phyloP scores from a whole-genome alignment of 92 coral and sea anemone genomes.

The Porites rus region DNA sequence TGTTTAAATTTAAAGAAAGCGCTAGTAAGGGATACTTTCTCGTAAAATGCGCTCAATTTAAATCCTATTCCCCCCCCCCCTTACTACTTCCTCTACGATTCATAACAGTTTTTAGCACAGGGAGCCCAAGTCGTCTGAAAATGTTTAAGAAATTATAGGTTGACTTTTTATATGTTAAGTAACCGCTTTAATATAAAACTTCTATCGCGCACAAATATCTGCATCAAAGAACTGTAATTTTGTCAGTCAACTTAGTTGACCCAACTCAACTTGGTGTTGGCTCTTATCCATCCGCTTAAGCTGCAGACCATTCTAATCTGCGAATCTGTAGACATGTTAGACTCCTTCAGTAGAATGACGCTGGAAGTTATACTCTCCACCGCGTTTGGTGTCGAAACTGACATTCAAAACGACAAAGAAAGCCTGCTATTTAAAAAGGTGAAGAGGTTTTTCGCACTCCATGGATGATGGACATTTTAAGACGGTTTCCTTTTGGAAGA shows the following conservation, averaged over 20 bases:
- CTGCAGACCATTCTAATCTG: not conserved
- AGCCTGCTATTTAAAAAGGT: constrained; percentile 35
- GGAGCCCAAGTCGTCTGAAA: too few relatives aligned
- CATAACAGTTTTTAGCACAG: too few relatives aligned
- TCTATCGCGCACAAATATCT: too few relatives aligned
- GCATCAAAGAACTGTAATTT: too few relatives aligned
- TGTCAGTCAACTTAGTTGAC: not conserved
- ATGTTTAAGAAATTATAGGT: too few relatives aligned
- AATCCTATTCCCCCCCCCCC: too few relatives aligned
- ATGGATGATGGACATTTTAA: not conserved
- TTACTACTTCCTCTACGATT: too few relatives aligned
- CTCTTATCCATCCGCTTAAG: not conserved
- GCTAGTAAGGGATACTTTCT: too few relatives aligned
- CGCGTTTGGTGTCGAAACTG: constrained; percentile 69
- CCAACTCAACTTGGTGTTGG: not conserved
- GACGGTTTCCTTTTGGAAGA: constrained; percentile 41
- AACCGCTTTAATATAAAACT: too few relatives aligned
- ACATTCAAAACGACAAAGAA: constrained; percentile 58
- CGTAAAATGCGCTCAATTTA: too few relatives aligned
- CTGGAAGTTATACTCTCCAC: constrained; percentile 71
- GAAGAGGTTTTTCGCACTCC: constrained; percentile 15
- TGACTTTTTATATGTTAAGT: too few relatives aligned
- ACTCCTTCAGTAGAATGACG: constrained; percentile 66
- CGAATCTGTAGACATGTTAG: constrained; percentile 58
- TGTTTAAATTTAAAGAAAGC: too few relatives aligned